These are phyloP conservation scores for Epinephelus malabaricus DNA, from an alignment of 2,797 vertebrate species.

Conservation along the genomic window DNA sequence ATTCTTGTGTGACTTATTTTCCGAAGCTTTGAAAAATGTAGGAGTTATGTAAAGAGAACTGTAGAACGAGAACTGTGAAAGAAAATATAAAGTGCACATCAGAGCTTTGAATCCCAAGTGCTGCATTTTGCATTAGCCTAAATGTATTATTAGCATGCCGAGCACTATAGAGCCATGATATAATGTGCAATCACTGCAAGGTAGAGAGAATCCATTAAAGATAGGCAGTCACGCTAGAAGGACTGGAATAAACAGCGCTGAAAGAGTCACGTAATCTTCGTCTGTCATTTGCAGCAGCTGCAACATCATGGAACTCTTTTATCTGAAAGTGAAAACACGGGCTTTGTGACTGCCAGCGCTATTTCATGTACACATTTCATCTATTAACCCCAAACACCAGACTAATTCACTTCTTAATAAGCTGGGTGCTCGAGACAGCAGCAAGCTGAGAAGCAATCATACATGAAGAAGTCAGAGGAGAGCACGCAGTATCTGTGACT, in stretches of 20 bases:
- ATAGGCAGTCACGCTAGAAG: constrained; percentile 14
- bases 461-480: constrained; percentile 17
- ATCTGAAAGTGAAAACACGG: not conserved
- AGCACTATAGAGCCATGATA: constrained; percentile 26
- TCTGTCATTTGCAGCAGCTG: constrained; percentile 19
- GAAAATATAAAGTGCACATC: constrained; percentile 29
- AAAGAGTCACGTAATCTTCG: not conserved
- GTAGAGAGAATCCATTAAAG: constrained; percentile 44
- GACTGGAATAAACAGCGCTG: not conserved
- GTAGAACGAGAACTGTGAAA: not conserved
- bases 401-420: constrained; percentile 22
- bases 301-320: not conserved
- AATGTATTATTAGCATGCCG: constrained; percentile 44
- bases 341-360: not conserved
- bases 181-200: constrained; percentile 31
- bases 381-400: not conserved
- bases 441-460: not conserved
- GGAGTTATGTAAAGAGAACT: not conserved
- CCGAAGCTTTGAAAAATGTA: constrained; percentile 21
- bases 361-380: constrained; percentile 2
- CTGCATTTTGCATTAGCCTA: constrained; percentile 54
- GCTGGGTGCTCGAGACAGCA: not conserved
- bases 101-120: constrained; percentile 24
- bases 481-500: not conserved
- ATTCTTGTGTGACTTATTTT: not conserved